Conservation (phyloP, 2,113 vertebrate species). For the Myocastor coypus region DNA sequence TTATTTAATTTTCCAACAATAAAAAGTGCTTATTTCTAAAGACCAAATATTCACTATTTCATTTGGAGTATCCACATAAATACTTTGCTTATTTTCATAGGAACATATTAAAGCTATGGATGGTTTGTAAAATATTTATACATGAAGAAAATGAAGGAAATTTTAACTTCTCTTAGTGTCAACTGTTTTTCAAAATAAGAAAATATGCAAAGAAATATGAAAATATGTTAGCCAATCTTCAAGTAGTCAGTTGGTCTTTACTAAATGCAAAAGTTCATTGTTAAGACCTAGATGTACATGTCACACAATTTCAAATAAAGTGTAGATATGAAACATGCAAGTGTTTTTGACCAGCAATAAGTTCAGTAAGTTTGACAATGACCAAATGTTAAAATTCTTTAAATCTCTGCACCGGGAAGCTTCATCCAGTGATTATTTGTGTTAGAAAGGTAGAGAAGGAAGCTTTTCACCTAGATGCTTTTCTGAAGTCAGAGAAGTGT, state of each 20-base stretch:
- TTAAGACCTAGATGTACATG: not conserved
- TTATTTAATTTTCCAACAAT: constrained; percentile 40
- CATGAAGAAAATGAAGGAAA: constrained; percentile 63
- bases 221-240: not conserved
- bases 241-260: not conserved
- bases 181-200: constrained; percentile 28
- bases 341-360: not conserved
- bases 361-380: not conserved
- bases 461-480: not conserved
- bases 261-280: not conserved
- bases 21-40: constrained; percentile 38
- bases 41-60: not conserved
- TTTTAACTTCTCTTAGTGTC: constrained; percentile 56
- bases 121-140: constrained; percentile 69
- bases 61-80: not conserved
- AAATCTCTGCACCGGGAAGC: not conserved
- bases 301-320: not conserved
- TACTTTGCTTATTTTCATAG: constrained; percentile 43
- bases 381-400: not conserved
- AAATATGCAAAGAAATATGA: constrained; percentile 16
- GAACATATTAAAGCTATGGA: not conserved
- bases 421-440: not conserved
- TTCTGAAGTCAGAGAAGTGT: constrained; percentile 11
- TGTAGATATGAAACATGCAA: not conserved
- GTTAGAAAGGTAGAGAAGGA: not conserved